Percentiles rank a stretch among this genome's conserved stretches.
Evolutionary conservation across 2,113 vertebrate species (phyloP).

Genomic region (Anoura caudifer): DNA sequence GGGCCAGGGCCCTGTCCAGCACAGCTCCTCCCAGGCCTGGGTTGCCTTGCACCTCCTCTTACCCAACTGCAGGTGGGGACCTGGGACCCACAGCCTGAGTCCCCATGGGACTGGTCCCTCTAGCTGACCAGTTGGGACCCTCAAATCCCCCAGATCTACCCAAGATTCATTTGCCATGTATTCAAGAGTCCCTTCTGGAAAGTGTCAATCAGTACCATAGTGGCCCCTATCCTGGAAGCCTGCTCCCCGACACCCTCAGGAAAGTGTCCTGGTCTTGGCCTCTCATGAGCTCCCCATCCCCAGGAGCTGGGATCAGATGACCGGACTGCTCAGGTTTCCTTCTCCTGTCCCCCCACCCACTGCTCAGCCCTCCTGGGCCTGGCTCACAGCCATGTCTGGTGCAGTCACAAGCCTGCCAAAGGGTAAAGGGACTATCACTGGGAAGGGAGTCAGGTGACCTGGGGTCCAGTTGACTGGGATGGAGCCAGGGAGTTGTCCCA

Average conservation of each 20-base stretch:
- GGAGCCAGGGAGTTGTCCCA: not conserved
- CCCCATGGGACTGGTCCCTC: not conserved
- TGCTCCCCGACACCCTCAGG: not conserved
- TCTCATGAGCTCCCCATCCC: not conserved
- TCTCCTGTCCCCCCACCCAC: not conserved
- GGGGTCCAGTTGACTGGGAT: not conserved
- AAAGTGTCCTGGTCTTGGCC: not conserved
- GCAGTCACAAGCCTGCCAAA: not conserved
- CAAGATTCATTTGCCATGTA: not conserved
- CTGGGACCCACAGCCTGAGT: not conserved
- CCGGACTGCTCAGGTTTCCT: conserved; percentile 39
- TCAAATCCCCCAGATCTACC: not conserved
- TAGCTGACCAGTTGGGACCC: not conserved
- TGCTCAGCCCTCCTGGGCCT: not conserved
- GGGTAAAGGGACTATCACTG: not conserved
- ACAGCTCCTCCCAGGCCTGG: not conserved
- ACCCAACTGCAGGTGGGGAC: not conserved
- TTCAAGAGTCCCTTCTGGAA: not conserved
- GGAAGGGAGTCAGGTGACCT: not conserved
- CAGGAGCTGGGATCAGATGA: conserved; percentile 23
- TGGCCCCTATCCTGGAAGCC: not conserved
- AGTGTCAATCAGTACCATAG: not conserved
- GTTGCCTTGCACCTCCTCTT: not conserved
- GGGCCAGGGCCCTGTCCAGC: not conserved
- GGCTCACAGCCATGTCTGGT: not conserved